Evolutionary conservation across 2,888 invertebrate genomes (phyloP).

Genomic region (Drosophila sordidula): DNA sequence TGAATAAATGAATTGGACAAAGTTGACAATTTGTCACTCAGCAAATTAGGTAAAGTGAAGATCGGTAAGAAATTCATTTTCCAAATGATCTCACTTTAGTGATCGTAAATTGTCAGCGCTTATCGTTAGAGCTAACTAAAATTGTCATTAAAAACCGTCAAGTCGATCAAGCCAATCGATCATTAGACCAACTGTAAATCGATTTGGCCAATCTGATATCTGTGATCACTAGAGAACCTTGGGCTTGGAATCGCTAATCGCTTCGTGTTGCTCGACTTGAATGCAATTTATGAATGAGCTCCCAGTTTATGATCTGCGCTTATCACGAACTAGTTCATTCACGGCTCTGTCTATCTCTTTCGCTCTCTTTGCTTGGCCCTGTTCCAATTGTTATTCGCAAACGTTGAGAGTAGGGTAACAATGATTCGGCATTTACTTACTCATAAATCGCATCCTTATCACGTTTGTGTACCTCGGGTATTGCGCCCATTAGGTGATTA

Average conservation of each 20-base stretch:
- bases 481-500: slow-evolving; percentile 94
- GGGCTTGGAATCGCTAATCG: slow-evolving; percentile 14
- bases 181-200: too few relatives aligned
- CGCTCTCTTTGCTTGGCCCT: slow-evolving; percentile 2
- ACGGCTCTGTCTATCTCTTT: slow-evolving; percentile 1
- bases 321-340: slow-evolving; percentile 44
- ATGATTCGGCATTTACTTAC: slow-evolving; percentile 88
- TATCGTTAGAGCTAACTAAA: too few relatives aligned
- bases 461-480: slow-evolving; percentile 96
- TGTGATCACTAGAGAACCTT: background rate
- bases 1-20: slow-evolving; percentile 17
- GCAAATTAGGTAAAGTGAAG: background rate
- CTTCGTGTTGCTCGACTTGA: slow-evolving; percentile 21
- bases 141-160: background rate
- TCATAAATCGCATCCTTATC: slow-evolving; percentile 99
- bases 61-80: too few relatives aligned
- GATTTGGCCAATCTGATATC: background rate
- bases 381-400: background rate
- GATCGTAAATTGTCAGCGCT: too few relatives aligned
- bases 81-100: too few relatives aligned
- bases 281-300: slow-evolving; percentile 42
- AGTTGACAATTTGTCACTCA: slow-evolving; percentile 24
- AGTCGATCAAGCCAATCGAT: too few relatives aligned
- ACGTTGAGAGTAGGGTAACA: background rate
- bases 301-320: slow-evolving; percentile 40